Evolutionary conservation across 64 coral and sea anemone species (phyloP), one percentile per base, ranked within the genome.

Genomic region (Cladopsammia gracilis): DNA sequence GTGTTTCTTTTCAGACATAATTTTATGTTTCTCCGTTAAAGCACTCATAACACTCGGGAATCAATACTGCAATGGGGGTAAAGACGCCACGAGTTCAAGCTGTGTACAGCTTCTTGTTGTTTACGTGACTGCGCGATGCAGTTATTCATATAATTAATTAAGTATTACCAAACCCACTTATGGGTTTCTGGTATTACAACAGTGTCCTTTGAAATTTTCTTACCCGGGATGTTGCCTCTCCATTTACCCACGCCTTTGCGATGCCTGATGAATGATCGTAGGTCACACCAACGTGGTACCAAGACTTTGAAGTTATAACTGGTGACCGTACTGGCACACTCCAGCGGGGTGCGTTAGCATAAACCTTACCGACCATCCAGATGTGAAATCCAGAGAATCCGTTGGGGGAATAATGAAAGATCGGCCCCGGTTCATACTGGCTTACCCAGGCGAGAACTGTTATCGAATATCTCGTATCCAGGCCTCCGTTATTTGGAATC

Each of bases 401-500:
- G 6, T 4, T 5, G 16, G 34, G 22, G 6, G 5, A 12, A 19
- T 75, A 75, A 46, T 75, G 1, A 13, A 75, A 44, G 48, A 75
- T 22, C 22, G 72, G 72, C 9, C 72, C 61, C 14, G 4, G 5
- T 0, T 75, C 25, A 1, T 13, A 2, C 10, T 1, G n/a, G 6
- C 19, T 44, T 34, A 75, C 72, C 72, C n/a, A 34, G 12, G 72
- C 48, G 15, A 75, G 72, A 10, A 75, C n/a, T 46, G 72, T 75
- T 44, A 75, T 44, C 4, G 72, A 75, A 50, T 75, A 42, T 75
- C 72, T 75, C 19, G 72, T 42, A 19, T 75, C 72, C 34, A 75
- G 34, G 4, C 34, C 48, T 75, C 9, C 22, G 25, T 75, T 44
- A 19, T 75, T 46, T 13, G 72, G 72, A 3, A 75, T 12, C 72